phyloP scores from a whole-genome alignment of 2,888 invertebrate species.

The Cetonia aurata region DNA sequence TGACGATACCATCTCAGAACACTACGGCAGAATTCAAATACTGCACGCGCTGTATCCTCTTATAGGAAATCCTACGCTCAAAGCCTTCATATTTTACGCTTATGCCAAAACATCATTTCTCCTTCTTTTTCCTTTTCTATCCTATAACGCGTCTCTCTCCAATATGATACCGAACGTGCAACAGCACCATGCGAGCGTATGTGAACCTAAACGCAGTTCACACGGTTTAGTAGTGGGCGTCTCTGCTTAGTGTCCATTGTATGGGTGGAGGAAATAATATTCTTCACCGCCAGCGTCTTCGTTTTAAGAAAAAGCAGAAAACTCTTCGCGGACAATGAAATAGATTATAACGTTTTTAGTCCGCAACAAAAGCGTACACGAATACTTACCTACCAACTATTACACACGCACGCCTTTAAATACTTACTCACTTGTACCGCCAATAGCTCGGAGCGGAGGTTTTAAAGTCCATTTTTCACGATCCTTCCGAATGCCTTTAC shows the following conservation, averaged over 20 bases:
- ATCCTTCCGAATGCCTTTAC: no score
- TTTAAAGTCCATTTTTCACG: no score
- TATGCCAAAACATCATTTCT: neutral
- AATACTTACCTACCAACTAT: no score
- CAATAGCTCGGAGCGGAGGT: no score
- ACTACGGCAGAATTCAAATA: no score
- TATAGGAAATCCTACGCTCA: no score
- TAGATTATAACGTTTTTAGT: constrained; percentile 50
- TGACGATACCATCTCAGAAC: no score
- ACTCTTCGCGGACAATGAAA: constrained; percentile 47
- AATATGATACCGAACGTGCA: neutral
- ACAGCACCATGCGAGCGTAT: constrained; percentile 21
- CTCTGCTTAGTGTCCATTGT: constrained; percentile 45
- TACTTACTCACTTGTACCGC: no score
- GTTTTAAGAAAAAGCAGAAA: no score
- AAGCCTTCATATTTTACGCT: constrained; percentile 9
- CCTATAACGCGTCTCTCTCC: neutral
- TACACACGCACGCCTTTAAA: no score
- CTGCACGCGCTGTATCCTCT: no score
- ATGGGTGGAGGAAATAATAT: constrained; percentile 48
- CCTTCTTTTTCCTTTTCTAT: neutral
- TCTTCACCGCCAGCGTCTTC: constrained; percentile 21
- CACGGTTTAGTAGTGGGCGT: constrained; percentile 47
- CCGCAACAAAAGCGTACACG: no score
- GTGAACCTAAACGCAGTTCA: constrained; percentile 46